A percentile compares a stretch with the other conserved stretches of the same genome.
These are phyloP conservation scores for Kryptolebias marmoratus DNA, from an alignment of 2,113 vertebrate species.

Conservation along the genomic window DNA sequence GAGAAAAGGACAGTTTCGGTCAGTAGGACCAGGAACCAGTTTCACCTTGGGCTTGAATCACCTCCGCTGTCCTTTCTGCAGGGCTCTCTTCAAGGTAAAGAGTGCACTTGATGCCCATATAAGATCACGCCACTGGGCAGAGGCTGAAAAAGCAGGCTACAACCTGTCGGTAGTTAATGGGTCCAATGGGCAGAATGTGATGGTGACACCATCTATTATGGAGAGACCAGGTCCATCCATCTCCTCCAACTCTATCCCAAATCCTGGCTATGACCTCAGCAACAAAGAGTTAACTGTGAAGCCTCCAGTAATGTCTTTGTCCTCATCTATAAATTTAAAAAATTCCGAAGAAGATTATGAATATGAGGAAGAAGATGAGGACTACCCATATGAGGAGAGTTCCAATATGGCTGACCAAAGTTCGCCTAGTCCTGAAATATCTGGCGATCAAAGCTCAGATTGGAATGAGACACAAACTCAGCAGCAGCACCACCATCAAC, in stretches of 20 bases:
- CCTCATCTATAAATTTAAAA: slow-evolving; percentile 86
- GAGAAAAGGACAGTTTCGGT: slow-evolving; percentile 96
- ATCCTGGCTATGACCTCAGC: slow-evolving; percentile 40
- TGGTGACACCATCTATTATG: slow-evolving; percentile 47
- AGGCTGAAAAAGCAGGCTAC: slow-evolving; percentile 95
- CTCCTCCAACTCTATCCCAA: slow-evolving; percentile 53
- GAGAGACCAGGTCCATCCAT: slow-evolving; percentile 71
- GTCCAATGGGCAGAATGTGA: slow-evolving; percentile 84
- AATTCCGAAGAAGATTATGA: slow-evolving; percentile 92
- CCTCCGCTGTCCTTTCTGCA: slow-evolving; percentile 95
- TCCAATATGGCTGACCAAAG: slow-evolving; percentile 93
- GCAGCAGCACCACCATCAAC: slow-evolving; percentile 83
- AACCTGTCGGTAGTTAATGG: slow-evolving; percentile 88
- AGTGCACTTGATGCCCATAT: slow-evolving; percentile 97
- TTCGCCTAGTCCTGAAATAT: slow-evolving; percentile 90
- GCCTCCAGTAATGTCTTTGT: slow-evolving; percentile 85
- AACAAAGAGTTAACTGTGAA: slow-evolving; percentile 66
- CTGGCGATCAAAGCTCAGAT: slow-evolving; percentile 88
- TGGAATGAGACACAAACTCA: slow-evolving; percentile 87
- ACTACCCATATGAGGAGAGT: slow-evolving; percentile 92
- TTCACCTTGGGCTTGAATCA: slow-evolving; percentile 87
- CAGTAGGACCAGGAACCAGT: slow-evolving; percentile 86
- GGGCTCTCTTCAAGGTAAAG: slow-evolving; percentile 97
- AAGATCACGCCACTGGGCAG: slow-evolving; percentile 96
- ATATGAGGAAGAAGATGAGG: slow-evolving; percentile 91